Evolutionary conservation across 2,888 invertebrate species (phyloP), one percentile per base, ranked within the genome.

Genomic region (Synergus umbraculus): DNA sequence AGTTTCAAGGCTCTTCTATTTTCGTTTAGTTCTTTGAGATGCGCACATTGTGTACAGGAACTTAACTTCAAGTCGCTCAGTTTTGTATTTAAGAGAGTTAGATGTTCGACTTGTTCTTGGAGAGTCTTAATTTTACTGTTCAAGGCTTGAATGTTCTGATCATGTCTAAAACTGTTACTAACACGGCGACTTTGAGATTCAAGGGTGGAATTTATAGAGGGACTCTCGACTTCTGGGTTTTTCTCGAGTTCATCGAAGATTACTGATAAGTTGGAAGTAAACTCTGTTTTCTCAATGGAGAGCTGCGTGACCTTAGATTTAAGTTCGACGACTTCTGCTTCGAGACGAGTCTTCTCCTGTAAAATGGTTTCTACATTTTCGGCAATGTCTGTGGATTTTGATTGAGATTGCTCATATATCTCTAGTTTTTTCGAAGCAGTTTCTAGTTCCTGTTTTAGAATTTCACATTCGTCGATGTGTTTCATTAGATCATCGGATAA

Each of bases 391-490:
- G 46, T 0, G 9, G 60, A 41, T 67, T 67, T 29, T 37, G 43
- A 65, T 15, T 15, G 15, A 10, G 73, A 4, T 76, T 66, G 44
- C 37, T 63, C 41, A 44, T 79, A 78, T 37, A 69, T n/a, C n/a
- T 85, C 83, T 5, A 87, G 12, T 65, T 89, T 86, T 15, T 76
- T 80, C 12, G 85, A 84, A n/a, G 89, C 63, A 4, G 82, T 65
- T 0, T 88, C 83, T 4, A 84, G 82, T 8, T 87, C 81, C 41
- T 89, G 83, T 73, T 81, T 88, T 4, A 89, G 66, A 29, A 41
- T 79, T 49, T 91, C 90, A 58, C 83, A 87, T 37, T 90, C 89
- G 69, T 90, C 89, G 43, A 89, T 87, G 66, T 87, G 89, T 1
- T 89, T 87, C 76, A 89, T 90, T 13, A 91, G 78, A 65, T 86